Conservation (phyloP, 2,888 invertebrate genomes). For the Falcaria lacertinaria region DNA sequence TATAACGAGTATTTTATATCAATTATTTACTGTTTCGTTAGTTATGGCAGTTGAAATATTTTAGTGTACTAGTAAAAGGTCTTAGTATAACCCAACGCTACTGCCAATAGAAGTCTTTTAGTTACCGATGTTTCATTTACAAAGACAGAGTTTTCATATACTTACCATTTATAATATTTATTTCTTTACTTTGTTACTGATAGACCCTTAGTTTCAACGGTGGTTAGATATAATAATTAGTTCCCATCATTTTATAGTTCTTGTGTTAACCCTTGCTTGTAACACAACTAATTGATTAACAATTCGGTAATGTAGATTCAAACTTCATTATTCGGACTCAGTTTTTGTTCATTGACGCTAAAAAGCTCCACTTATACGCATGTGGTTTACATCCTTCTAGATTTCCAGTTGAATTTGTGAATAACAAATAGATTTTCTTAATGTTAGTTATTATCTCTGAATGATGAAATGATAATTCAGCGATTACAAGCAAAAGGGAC, state of each 20-base stretch:
- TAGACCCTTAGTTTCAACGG: conserved; percentile 27
- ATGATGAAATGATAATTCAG: conserved; percentile 53
- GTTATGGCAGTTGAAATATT: conserved; percentile 56
- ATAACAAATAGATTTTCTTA: conserved; percentile 53
- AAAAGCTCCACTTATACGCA: conserved; percentile 41
- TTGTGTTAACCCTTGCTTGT: conserved; percentile 79
- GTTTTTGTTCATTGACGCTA: conserved; percentile 16
- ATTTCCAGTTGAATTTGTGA: conserved; percentile 50
- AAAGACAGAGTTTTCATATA: conserved; percentile 53
- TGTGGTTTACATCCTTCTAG: conserved; percentile 42
- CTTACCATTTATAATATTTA: conserved; percentile 38
- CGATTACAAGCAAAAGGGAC: conserved; percentile 78
- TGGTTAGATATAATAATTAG: conserved; percentile 35
- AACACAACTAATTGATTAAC: conserved; percentile 76
- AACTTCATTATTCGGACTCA: conserved; percentile 25
- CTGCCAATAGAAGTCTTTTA: conserved; percentile 67
- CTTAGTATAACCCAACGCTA: conserved; percentile 48
- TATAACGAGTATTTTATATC: conserved; percentile 53
- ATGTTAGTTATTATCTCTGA: conserved; percentile 56
- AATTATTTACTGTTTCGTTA: conserved; percentile 47
- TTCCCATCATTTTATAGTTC: conserved; percentile 47
- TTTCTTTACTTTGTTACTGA: conserved; percentile 32
- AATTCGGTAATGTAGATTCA: conserved; percentile 41
- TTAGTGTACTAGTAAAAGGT: conserved; percentile 45
- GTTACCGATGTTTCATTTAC: conserved; percentile 71